These are phyloP conservation scores for Diachasma alloeum DNA, from an alignment of 1,140 invertebrate genomes.

Conservation along the genomic window DNA sequence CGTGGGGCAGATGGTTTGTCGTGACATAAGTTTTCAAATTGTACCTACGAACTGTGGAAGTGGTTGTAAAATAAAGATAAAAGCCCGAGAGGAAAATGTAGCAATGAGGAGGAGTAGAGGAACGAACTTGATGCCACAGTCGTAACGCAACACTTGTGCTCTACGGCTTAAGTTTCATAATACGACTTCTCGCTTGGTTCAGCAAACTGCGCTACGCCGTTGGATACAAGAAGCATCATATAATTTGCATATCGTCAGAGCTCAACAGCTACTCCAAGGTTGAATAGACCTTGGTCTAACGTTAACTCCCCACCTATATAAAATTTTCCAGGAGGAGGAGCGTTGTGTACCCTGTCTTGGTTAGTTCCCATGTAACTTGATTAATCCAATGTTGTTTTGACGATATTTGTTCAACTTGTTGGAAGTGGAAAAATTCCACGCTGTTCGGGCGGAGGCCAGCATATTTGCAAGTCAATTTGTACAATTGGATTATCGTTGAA, in stretches of 20 bases:
- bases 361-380: background rate
- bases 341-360: background rate
- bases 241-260: constrained; percentile 56
- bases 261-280: constrained; percentile 5
- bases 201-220: constrained; percentile 46
- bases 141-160: constrained; percentile 56
- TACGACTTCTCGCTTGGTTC: constrained; percentile 39
- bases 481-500: background rate
- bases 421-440: background rate
- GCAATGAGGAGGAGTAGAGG: background rate
- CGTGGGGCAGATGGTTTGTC: background rate
- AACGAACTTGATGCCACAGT: constrained; percentile 33
- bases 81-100: background rate
- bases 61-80: background rate
- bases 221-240: constrained; percentile 42
- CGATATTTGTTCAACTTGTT: background rate
- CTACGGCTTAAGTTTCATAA: constrained; percentile 60
- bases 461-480: background rate
- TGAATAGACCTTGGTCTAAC: constrained; percentile 15
- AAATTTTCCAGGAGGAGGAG: background rate
- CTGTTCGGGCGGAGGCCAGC: background rate
- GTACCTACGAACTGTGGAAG: background rate
- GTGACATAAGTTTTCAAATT: constrained; percentile 1
- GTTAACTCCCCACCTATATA: constrained; percentile 3
- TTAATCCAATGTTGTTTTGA: background rate